phyloP scores from a whole-genome alignment of 2,113 vertebrate genomes.

The Rhipidura dahli region DNA sequence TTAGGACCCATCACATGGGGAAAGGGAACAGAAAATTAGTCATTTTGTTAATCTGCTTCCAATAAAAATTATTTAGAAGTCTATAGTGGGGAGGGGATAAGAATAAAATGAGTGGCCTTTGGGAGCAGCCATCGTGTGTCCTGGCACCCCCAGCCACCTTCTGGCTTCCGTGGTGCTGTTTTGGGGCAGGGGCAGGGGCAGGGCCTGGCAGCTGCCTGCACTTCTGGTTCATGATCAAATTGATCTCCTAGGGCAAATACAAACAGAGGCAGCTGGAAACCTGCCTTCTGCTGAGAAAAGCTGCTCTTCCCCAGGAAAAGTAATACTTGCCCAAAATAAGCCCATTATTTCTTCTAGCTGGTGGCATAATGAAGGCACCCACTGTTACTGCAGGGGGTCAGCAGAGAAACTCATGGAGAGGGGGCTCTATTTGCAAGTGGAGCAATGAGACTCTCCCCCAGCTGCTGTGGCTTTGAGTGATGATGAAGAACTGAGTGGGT shows the following conservation, averaged over 20 bases:
- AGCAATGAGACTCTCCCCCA: too few species aligned
- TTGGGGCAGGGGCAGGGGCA: background rate
- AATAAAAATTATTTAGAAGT: background rate
- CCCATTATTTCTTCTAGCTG: background rate
- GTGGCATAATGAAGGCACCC: background rate
- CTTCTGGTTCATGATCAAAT: background rate
- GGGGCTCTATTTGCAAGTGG: background rate
- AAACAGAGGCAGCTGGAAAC: background rate
- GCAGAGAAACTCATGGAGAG: background rate
- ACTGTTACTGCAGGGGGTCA: fast-evolving
- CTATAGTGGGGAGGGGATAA: background rate
- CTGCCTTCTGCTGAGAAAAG: background rate
- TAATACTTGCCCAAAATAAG: background rate
- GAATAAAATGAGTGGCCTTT: background rate
- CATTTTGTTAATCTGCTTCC: background rate
- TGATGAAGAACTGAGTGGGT: background rate
- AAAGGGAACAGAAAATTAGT: slow-evolving; percentile 15
- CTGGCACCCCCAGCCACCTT: background rate
- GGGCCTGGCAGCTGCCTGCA: background rate
- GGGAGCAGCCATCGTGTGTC: fast-evolving
- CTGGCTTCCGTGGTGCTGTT: background rate
- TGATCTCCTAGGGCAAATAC: background rate
- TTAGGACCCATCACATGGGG: background rate
- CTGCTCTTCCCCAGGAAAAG: background rate
- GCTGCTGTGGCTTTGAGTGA: background rate